Evolutionary conservation across 1,140 invertebrate genomes (phyloP), one percentile per base, ranked within the genome.

Genomic region (Aphis craccivora): DNA sequence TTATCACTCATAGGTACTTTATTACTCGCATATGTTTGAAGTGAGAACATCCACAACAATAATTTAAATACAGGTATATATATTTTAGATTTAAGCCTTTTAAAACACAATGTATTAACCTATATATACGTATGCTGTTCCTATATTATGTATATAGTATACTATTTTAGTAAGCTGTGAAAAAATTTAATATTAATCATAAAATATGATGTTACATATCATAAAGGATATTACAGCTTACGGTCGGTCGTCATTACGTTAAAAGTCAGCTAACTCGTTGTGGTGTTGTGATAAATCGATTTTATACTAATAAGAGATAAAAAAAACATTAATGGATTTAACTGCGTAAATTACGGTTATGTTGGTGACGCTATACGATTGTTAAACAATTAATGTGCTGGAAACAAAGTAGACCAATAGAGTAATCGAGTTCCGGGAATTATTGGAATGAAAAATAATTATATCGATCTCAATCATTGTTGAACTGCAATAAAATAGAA

Each of bases 381-480:
- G 53, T 53, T 22, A 23, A 35, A 88, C 86, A n/a, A 88, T 88
- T 88, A 88, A 8, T 23, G 20, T 35, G 6, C 20, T 89, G 87
- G 35, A 53, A 37, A 37, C 22, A 53, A 89, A 89, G n/a, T 89
- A 89, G 48, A 89, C 7, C n/a, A 53, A 89, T 37, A 53, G 35
- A 37, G 20, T 53, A 35, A 53, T 53, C 9, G n/a, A 37, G 25
- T 89, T 89, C 48, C n/a, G 23, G 30, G 48, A 53, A 89, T 89
- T 37, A 25, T 89, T 53, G 18, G 18, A n/a, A 4, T 18, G n/a
- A 30, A 86, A 86, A 45, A 25, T 30, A 86, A 88, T 89, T 89
- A 89, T n/a, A 89, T 53, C 20, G n/a, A 89, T 37, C 53, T 89
- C n/a, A 37, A 53, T 89, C 53, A 89, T 89, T 53, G 22, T 89